A percentile compares a stretch with the other conserved stretches of the same genome.
These are phyloP conservation scores for Trigoniulus corallinus DNA, from an alignment of 1,140 invertebrate genomes.

Conservation along the genomic window DNA sequence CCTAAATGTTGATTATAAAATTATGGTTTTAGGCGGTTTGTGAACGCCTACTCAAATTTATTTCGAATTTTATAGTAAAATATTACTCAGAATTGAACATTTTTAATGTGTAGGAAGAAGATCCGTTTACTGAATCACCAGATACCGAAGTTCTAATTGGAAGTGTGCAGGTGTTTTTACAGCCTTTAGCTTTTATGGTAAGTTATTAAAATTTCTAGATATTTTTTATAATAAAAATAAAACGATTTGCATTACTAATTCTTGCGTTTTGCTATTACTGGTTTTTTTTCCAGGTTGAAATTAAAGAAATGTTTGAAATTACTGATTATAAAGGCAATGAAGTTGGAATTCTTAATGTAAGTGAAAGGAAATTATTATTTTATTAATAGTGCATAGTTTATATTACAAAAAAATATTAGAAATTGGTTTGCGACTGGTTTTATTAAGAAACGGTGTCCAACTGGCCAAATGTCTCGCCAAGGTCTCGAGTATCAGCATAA, in stretches of 20 bases:
- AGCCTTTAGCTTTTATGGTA: slow-evolving; percentile 35
- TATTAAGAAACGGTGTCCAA: no score
- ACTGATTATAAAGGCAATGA: slow-evolving; percentile 34
- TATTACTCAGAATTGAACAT: background rate
- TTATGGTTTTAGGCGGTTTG: no score
- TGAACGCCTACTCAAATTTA: no score
- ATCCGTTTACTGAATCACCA: slow-evolving; percentile 41
- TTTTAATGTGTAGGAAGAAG: slow-evolving; percentile 28
- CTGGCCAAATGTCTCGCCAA: no score
- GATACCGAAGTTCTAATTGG: slow-evolving; percentile 39
- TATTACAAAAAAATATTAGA: no score
- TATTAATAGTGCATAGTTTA: no score
- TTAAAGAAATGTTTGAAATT: slow-evolving; percentile 36
- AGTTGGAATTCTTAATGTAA: slow-evolving; percentile 37
- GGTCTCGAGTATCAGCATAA: no score
- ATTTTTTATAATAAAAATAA: slow-evolving; percentile 16
- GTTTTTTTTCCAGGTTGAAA: slow-evolving; percentile 30
- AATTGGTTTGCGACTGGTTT: no score
- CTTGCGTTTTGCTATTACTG: background rate
- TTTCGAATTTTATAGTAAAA: background rate
- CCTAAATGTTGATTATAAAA: no score
- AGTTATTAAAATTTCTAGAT: slow-evolving; percentile 16
- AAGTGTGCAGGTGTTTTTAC: slow-evolving; percentile 36
- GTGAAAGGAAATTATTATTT: slow-evolving; percentile 11
- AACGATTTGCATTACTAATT: background rate